Base-by-base conservation (phyloP, 2,888 invertebrate genomes). In the Chymomyza caudatula region DNA sequence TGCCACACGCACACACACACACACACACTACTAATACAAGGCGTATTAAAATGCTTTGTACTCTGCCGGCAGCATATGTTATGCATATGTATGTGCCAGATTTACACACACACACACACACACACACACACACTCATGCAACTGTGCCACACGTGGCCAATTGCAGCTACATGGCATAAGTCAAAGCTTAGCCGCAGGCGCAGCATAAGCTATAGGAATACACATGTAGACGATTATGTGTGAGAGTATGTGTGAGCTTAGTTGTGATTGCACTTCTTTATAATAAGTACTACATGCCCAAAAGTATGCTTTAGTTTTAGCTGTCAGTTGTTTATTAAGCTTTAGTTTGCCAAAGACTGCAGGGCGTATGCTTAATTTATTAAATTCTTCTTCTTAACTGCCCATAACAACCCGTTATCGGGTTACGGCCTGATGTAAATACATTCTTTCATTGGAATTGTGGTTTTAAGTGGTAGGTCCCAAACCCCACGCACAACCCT, bases 141-240 rank as follows among this genome's bases (percentile, higher is more conserved):
- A 6, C n/a, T n/a, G 22, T n/a, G 29, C 60, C 20, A 56, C 4
- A 49, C 53, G 49, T 8, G 51, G 64, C 62, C 56, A 73, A 70
- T 69, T 61, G 58, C 47, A 58, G 52, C 37, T n/a, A 43, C 51
- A 19, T 13, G 13, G 19, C 51, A 79, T 79, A 80, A 78, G 78
- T 80, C 78, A 84, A 76, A 73, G 71, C 80, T 67, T 67, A 44
- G 71, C 78, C 73, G 29, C 73, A 71, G 71, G 78, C 80, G 51
- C 49, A 59, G 54, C 60, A 44, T 60, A 64, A 74, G 69, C 83
- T 74, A 65, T 69, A 70, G 74, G 69, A 80, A 80, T 73, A 83
- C 76, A 80, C 76, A 70, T 83, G 76, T 78, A 74, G 76, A 83
- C 2, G 29, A 11, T 11, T 37, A 37, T 25, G 25, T 25, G 25